Evolutionary conservation across 2,888 invertebrate species (phyloP).

Genomic region (Agrochola litura): DNA sequence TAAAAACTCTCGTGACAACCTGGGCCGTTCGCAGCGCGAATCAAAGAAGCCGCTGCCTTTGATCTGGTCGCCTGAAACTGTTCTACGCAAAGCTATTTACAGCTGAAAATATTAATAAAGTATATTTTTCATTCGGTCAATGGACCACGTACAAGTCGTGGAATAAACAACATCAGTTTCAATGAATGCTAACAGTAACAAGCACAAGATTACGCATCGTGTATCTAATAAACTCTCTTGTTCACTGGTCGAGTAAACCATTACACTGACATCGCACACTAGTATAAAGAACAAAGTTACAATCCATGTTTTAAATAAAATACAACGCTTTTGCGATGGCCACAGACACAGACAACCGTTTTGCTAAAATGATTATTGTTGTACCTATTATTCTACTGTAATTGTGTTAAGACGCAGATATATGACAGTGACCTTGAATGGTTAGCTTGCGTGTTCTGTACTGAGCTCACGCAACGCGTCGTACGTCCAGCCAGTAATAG

Average conservation of each 20-base stretch:
- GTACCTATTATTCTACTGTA: conserved; percentile 1
- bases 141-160: conserved; percentile 31
- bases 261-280: conserved; percentile 47
- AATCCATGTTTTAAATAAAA: conserved; percentile 8
- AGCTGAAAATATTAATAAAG: conserved; percentile 66
- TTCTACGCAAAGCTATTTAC: conserved; percentile 68
- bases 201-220: conserved; percentile 62
- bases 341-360: conserved; percentile 8
- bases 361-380: background rate
- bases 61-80: conserved; percentile 81
- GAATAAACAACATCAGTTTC: conserved; percentile 59
- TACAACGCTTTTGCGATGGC: conserved; percentile 8
- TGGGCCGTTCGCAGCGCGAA: conserved; percentile 75
- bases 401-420: too few species aligned
- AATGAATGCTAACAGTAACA: conserved; percentile 59
- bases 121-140: conserved; percentile 55
- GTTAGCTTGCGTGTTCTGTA: too few species aligned
- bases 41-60: conserved; percentile 85
- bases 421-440: too few species aligned
- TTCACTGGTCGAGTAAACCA: conserved; percentile 73
- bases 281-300: conserved; percentile 23
- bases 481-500: too few species aligned
- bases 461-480: too few species aligned
- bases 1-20: conserved; percentile 80
- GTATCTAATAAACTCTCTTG: conserved; percentile 71